These are phyloP conservation scores for Cepphus grylle DNA, from an alignment of 2,113 vertebrate species.

Conservation along the genomic window DNA sequence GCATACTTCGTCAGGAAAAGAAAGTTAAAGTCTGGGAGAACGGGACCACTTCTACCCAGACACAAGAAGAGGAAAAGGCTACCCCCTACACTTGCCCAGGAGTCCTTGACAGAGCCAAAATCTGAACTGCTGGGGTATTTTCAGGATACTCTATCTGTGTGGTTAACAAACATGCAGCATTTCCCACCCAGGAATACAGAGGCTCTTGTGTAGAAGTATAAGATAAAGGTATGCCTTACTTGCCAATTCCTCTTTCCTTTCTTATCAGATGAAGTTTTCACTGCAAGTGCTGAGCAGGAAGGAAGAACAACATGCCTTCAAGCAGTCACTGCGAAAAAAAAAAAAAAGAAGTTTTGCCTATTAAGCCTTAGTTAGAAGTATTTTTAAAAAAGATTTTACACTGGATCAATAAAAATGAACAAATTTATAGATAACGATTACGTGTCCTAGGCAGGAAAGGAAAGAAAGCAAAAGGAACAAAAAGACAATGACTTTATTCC, in stretches of 20 bases:
- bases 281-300: neutral
- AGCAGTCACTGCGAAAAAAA: neutral
- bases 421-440: neutral
- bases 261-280: neutral
- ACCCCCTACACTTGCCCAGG: neutral
- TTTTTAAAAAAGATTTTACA: neutral
- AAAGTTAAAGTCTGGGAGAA: neutral
- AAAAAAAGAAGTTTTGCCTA: neutral
- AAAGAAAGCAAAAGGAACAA: neutral
- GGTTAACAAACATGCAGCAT: neutral
- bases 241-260: neutral
- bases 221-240: neutral
- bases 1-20: neutral
- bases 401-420: neutral
- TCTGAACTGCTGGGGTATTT: neutral
- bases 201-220: neutral
- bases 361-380: neutral
- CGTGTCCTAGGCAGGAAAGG: neutral
- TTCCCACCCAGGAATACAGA: neutral
- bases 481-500: neutral
- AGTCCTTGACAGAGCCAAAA: neutral
- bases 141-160: neutral
- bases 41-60: neutral
- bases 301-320: neutral
- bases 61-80: neutral